These are phyloP conservation scores for Notechis scutatus DNA, from an alignment of 2,113 vertebrate genomes.

Conservation along the genomic window DNA sequence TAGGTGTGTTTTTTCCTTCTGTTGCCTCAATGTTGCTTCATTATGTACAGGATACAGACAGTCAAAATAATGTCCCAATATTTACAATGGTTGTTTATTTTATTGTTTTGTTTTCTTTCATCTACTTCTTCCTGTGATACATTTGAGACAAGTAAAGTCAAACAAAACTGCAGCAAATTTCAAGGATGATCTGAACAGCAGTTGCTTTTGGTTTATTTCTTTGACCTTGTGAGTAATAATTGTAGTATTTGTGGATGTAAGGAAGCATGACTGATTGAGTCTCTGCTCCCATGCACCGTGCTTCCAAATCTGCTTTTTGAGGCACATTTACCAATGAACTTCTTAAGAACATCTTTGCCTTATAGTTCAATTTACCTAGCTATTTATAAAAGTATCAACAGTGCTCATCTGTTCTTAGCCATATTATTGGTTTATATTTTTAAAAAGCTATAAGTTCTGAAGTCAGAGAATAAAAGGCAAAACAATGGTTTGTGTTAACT, in stretches of 20 bases:
- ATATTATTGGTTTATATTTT: slow-evolving; percentile 49
- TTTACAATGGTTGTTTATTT: not conserved
- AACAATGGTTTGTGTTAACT: slow-evolving; percentile 25
- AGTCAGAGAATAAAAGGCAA: slow-evolving; percentile 57
- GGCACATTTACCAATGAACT: not conserved
- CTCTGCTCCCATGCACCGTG: not conserved
- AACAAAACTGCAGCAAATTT: not conserved
- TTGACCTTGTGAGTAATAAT: not conserved
- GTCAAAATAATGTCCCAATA: not conserved
- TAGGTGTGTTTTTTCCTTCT: not conserved
- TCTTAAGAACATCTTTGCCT: slow-evolving; percentile 29
- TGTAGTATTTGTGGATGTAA: not conserved
- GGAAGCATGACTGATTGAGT: not conserved
- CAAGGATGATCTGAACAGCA: not conserved
- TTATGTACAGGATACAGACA: not conserved
- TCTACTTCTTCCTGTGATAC: not conserved
- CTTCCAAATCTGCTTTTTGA: not conserved
- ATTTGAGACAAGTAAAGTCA: not conserved
- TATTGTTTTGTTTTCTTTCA: not conserved
- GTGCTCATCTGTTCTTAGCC: slow-evolving; percentile 27
- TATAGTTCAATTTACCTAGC: slow-evolving; percentile 19
- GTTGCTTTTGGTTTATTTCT: not conserved
- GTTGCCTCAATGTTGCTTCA: not conserved
- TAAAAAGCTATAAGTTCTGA: slow-evolving; percentile 53
- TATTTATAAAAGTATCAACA: slow-evolving; percentile 29